Evolutionary conservation across 2,888 invertebrate genomes (phyloP), one percentile per base, ranked within the genome.

Genomic region (Ctenicera cuprea): DNA sequence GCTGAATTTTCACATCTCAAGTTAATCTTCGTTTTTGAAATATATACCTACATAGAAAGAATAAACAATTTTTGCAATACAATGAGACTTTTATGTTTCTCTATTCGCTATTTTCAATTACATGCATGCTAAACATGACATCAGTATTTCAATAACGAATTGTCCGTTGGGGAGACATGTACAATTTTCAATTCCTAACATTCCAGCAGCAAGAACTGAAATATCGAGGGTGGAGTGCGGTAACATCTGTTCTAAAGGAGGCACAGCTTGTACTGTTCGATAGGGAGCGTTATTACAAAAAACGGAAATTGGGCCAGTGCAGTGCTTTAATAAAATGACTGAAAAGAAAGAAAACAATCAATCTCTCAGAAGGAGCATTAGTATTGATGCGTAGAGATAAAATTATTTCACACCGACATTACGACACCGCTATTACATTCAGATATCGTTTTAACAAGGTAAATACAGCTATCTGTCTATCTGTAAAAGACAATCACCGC

Each of bases 141-240:
- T 4, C 61, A 67, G 38, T 63, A 74, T 74, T 74, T 70, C 50
- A 74, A 71, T 74, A 71, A 74, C 45, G 66, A 48, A 65, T 63
- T 59, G 59, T 65, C 69, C 59, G 22, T 22, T 16, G 43, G 65
- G 57, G 37, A 41, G 43, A 59, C 26, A 12, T 52, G 61, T 45
- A 61, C 52, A 73, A 65, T 62, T 65, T 74, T 74, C 71, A 71
- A 74, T 74, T 74, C 71, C 69, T 30, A 66, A 26, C 74, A 74
- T 74, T 70, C 74, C 74, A 41, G 63, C 64, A 74, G 43, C 37
- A 74, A 61, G 64, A 66, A 66, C 61, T 48, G 68, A 68, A 72
- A 72, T 72, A 66, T 45, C 22, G 66, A 66, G 74, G 71, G 74
- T 70, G 66, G n/a, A 61, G 37, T 33, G 41, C 45, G 71, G 74